These are phyloP conservation scores for Leucophora obtusa DNA, from an alignment of 2,888 invertebrate genomes.

Conservation along the genomic window DNA sequence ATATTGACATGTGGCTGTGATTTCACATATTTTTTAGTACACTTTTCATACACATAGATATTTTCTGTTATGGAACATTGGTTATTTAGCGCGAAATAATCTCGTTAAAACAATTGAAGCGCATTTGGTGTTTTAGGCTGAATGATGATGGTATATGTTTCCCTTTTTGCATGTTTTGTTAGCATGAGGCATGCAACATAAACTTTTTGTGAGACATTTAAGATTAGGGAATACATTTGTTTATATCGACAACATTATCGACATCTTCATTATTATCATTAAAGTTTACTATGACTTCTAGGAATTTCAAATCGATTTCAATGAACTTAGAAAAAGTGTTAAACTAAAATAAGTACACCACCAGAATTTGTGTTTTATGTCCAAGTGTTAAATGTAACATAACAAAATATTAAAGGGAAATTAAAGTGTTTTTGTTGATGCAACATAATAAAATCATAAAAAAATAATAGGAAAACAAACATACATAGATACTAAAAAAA, in stretches of 20 bases:
- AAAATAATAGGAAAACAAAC: slow-evolving; percentile 43
- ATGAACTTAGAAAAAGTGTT: slow-evolving; percentile 13
- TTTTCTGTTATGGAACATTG: slow-evolving; percentile 47
- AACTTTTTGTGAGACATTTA: slow-evolving; percentile 60
- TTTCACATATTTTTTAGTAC: slow-evolving; percentile 23
- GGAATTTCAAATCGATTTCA: slow-evolving; percentile 54
- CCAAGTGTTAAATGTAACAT: slow-evolving; percentile 29
- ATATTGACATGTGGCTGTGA: slow-evolving; percentile 63
- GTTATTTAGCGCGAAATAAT: slow-evolving; percentile 63
- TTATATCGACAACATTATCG: slow-evolving; percentile 40
- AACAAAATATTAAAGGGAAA: slow-evolving; percentile 9
- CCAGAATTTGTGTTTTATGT: slow-evolving; percentile 26
- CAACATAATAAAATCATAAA: slow-evolving; percentile 49
- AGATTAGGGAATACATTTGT: slow-evolving; percentile 41
- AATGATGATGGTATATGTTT: neutral
- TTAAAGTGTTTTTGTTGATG: slow-evolving; percentile 42
- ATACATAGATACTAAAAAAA: neutral
- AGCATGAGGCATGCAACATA: slow-evolving; percentile 61
- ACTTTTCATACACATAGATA: slow-evolving; percentile 5
- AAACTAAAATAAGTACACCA: slow-evolving; percentile 12
- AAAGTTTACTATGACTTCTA: slow-evolving; percentile 50
- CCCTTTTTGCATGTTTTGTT: slow-evolving; percentile 17
- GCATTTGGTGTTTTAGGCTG: slow-evolving; percentile 18
- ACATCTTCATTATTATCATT: slow-evolving; percentile 53
- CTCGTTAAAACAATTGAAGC: slow-evolving; percentile 62